Conservation (phyloP, 1,140 invertebrate genomes). For the Drosophila quadrilineata region DNA sequence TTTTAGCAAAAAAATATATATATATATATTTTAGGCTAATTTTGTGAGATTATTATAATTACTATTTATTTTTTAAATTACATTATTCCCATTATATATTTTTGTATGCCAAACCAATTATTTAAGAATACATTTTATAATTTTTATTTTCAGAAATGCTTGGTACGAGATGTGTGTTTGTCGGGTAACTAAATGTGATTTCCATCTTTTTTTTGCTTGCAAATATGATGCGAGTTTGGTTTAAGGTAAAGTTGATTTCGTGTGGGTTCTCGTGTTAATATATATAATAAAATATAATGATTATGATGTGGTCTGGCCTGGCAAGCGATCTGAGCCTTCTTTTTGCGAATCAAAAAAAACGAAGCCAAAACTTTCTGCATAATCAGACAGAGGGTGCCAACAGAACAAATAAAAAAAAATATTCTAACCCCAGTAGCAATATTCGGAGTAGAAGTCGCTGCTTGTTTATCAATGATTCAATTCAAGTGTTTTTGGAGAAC, state of each 20-base stretch:
- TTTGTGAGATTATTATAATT: too few relatives aligned
- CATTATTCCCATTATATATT: too few relatives aligned
- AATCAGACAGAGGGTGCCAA: slow-evolving; percentile 9
- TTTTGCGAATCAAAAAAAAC: slow-evolving; percentile 11
- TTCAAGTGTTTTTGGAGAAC: slow-evolving; percentile 70
- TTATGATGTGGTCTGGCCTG: slow-evolving; percentile 48
- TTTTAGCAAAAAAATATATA: too few relatives aligned
- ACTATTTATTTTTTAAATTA: too few relatives aligned
- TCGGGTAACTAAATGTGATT: too few relatives aligned
- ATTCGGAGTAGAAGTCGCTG: slow-evolving; percentile 53
- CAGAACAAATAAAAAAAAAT: neutral
- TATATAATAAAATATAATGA: slow-evolving; percentile 70
- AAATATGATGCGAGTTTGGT: neutral
- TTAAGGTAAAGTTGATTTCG: slow-evolving; percentile 34
- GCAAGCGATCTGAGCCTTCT: neutral
- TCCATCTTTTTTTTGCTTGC: neutral
- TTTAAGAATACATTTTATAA: too few relatives aligned
- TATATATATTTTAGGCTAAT: too few relatives aligned
- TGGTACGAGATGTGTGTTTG: too few relatives aligned
- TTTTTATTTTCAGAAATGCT: too few relatives aligned
- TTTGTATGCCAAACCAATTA: too few relatives aligned
- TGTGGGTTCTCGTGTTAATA: slow-evolving; percentile 36
- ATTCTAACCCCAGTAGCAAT: slow-evolving; percentile 25
- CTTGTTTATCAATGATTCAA: slow-evolving; percentile 67
- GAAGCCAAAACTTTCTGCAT: slow-evolving; percentile 26